phyloP scores from a whole-genome alignment of 2,888 invertebrate species.

The Steinernema scapterisci region DNA sequence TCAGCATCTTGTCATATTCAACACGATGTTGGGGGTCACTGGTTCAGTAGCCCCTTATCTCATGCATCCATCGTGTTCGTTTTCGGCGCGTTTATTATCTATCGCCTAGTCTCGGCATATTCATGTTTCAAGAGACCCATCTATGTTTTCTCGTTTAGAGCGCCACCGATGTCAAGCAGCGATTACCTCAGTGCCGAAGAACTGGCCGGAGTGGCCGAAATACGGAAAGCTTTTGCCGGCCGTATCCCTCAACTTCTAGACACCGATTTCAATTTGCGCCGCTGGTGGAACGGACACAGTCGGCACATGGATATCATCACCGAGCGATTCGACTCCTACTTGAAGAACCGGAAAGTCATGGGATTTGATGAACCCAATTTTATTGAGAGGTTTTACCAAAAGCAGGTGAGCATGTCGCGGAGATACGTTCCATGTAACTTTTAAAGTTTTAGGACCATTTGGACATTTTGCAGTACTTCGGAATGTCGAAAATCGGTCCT shows the following conservation, averaged over 20 bases:
- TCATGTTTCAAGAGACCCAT: neutral
- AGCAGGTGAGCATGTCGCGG: conserved; percentile 6
- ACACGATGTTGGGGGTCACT: neutral
- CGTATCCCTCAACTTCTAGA: conserved; percentile 43
- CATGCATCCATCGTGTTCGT: conserved; percentile 5
- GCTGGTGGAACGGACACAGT: conserved; percentile 45
- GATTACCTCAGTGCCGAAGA: conserved; percentile 34
- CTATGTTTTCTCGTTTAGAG: too few relatives aligned
- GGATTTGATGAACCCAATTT: conserved; percentile 40
- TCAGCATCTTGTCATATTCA: neutral
- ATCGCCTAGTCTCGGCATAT: neutral
- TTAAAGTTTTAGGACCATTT: conserved; percentile 24
- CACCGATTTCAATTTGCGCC: conserved; percentile 46
- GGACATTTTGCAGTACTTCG: conserved; percentile 37
- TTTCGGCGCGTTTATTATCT: conserved; percentile 18
- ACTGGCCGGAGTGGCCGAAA: conserved; percentile 34
- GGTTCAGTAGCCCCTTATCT: conserved; percentile 25
- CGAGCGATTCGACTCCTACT: conserved; percentile 48
- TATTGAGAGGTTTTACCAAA: conserved; percentile 34
- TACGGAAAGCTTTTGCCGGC: conserved; percentile 35
- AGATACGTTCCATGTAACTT: too few relatives aligned
- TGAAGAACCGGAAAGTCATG: conserved; percentile 45
- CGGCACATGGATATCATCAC: conserved; percentile 42
- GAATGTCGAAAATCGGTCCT: conserved; percentile 33
- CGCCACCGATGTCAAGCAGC: neutral